Conservation (phyloP, 2,888 invertebrate species). For the Cataglyphis albicans region DNA sequence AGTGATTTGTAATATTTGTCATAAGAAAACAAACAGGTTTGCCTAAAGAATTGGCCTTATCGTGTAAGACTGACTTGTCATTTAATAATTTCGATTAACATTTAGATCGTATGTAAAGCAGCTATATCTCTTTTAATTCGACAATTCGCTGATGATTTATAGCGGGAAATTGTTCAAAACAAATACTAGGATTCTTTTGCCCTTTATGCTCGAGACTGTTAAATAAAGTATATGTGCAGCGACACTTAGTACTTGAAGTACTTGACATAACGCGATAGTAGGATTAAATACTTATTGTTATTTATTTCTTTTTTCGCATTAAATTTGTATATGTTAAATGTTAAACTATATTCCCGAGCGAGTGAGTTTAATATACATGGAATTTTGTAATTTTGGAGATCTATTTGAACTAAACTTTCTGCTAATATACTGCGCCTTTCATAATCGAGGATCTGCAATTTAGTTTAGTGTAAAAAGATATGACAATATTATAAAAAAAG, state of each 20-base stretch:
- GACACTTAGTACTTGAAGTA: slow-evolving; percentile 20
- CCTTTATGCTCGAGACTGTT: slow-evolving; percentile 9
- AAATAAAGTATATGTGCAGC: slow-evolving; percentile 19
- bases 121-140: not conserved
- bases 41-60: slow-evolving; percentile 80
- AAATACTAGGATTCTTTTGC: not conserved
- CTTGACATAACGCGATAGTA: not conserved
- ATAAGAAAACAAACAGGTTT: slow-evolving; percentile 41
- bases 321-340: slow-evolving; percentile 5
- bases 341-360: not conserved
- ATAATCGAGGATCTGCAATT: slow-evolving; percentile 57
- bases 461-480: slow-evolving; percentile 68
- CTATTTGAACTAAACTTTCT: slow-evolving; percentile 31
- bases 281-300: slow-evolving; percentile 2
- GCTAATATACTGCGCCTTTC: slow-evolving; percentile 72
- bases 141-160: not conserved
- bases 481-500: slow-evolving; percentile 79
- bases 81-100: slow-evolving; percentile 71
- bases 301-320: slow-evolving; percentile 38
- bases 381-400: slow-evolving; percentile 31
- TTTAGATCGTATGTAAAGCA: not conserved
- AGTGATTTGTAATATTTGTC: slow-evolving; percentile 34
- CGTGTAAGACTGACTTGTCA: slow-evolving; percentile 77
- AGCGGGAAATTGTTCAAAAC: not conserved
- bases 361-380: slow-evolving; percentile 6